Evolutionary conservation across 2,797 vertebrate species (phyloP), one percentile per base, ranked within the genome.

Genomic region (Platalea minor): DNA sequence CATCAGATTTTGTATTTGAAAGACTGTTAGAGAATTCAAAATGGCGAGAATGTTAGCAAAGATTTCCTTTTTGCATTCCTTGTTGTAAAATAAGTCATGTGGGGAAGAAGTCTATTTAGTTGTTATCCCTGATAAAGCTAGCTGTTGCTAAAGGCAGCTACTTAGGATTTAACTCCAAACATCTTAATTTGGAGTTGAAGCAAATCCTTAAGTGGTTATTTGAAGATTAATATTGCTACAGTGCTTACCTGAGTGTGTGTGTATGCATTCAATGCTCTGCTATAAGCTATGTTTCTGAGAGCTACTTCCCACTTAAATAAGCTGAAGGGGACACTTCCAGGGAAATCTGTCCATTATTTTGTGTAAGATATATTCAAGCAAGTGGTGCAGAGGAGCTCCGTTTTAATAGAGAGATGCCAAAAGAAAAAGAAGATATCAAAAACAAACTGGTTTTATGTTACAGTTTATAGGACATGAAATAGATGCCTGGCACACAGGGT

Each of bases 251-350:
- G 33, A 68, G 28, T 37, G 12, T 45, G 6, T 28, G 14, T 53
- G 18, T 15, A 41, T 0, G 1, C 18, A 41, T 63, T 59, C 0
- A 1, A 29, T 17, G 10, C n/a, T 72, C 23, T 72, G n/a, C 37
- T 35, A 6, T 14, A 45, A 84, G 10, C n/a, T 51, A 1, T 43
- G 16, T 37, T 74, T 91, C 54, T 89, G 70, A 70, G 12, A 69
- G 3, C 17, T 65, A 14, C 35, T 43, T 73, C 24, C 14, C 25
- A 43, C 25, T 77, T 57, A 74, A 43, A 46, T 43, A 31, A 8
- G 14, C 13, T 61, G 56, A 53, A 57, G 16, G 11, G 13, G 17
- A 25, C 19, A 43, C 3, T 57, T 74, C 7, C 15, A 48, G 25
- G 8, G 15, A 80, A 61, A 53, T 8, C 1, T 20, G 4, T 65